Conservation (phyloP, 92 coral and sea anemone species). For the Desmophyllum pertusum region DNA sequence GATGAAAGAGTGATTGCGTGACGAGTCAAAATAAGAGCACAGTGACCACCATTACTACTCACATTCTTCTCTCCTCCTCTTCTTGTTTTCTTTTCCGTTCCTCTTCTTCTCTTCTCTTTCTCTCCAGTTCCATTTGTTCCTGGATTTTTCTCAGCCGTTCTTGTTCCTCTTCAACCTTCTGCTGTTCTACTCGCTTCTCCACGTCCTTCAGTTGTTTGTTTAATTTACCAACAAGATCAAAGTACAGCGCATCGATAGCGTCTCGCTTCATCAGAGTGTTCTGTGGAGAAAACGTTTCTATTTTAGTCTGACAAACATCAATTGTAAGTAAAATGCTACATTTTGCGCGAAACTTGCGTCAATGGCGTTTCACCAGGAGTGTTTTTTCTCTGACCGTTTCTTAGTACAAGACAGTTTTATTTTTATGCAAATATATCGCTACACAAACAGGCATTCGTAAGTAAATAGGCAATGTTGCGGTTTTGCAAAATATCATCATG, state of each 20-base stretch:
- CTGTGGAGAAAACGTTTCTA: slow-evolving; percentile 33
- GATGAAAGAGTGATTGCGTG: not conserved
- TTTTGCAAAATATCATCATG: too few species aligned
- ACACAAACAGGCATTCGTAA: too few species aligned
- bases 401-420: too few species aligned
- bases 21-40: not conserved
- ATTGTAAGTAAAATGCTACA: not conserved
- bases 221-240: slow-evolving; percentile 73
- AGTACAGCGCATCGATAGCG: slow-evolving; percentile 76
- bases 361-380: too few species aligned
- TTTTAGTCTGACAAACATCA: not conserved
- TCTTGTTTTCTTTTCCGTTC: slow-evolving; percentile 88
- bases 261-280: slow-evolving; percentile 73
- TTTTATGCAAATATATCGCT: too few species aligned
- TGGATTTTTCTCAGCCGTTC: slow-evolving; percentile 91
- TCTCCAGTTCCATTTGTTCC: slow-evolving; percentile 96
- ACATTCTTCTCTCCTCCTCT: slow-evolving; percentile 89
- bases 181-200: slow-evolving; percentile 82
- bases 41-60: slow-evolving; percentile 12
- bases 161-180: slow-evolving; percentile 91
- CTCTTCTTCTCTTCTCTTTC: slow-evolving; percentile 92
- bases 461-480: too few species aligned
- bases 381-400: too few species aligned
- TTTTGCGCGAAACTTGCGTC: not conserved
- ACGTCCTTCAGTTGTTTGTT: slow-evolving; percentile 83